Evolutionary conservation across 2,888 invertebrate species (phyloP).

Genomic region (Ormyrus thymus): DNA sequence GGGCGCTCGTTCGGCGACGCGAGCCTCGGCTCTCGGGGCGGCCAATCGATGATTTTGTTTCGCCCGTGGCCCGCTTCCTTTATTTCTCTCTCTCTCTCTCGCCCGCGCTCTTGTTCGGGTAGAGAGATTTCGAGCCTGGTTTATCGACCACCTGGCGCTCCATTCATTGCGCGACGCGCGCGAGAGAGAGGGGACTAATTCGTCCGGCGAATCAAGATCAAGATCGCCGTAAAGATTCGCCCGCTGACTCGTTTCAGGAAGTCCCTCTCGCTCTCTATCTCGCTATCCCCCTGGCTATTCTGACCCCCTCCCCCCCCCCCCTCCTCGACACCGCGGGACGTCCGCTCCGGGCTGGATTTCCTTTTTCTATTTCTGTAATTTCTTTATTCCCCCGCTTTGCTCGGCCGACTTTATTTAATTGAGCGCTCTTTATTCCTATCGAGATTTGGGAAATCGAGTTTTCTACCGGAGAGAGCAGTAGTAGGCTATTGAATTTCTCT

Average conservation of each 20-base stretch:
- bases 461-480: too few relatives aligned
- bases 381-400: background rate
- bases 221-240: constrained; percentile 50
- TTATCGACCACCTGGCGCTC: constrained; percentile 55
- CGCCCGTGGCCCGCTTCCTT: background rate
- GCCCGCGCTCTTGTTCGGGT: background rate
- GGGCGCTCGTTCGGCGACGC: constrained; percentile 15
- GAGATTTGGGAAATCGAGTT: too few relatives aligned
- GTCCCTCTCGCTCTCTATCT: background rate
- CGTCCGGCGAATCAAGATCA: constrained; percentile 50
- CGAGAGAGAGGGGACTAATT: constrained; percentile 39
- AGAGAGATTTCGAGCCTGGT: background rate
- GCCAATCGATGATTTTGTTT: constrained; percentile 48
- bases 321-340: background rate
- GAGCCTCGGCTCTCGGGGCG: background rate
- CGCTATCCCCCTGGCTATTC: background rate
- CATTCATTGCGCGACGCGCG: constrained; percentile 14
- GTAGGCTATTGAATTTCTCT: too few relatives aligned
- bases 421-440: too few relatives aligned
- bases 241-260: constrained; percentile 18
- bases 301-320: background rate
- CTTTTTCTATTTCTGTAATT: too few relatives aligned
- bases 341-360: background rate
- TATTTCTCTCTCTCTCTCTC: background rate
- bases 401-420: background rate